These are phyloP conservation scores for Hirundichthys speculiger DNA, from an alignment of 2,113 vertebrate genomes.

Conservation along the genomic window DNA sequence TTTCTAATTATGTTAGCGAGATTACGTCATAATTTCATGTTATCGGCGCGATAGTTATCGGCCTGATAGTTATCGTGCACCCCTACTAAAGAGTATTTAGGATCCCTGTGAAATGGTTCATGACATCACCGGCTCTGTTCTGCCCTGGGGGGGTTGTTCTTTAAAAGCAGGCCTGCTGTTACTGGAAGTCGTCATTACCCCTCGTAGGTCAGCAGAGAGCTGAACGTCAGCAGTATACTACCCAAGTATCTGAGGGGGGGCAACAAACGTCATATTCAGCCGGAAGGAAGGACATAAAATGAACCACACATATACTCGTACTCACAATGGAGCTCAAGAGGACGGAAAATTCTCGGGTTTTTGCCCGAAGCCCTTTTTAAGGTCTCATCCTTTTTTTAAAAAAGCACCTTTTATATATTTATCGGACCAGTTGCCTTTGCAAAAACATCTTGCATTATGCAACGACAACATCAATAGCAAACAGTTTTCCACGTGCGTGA, in stretches of 20 bases:
- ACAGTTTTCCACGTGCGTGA: neutral
- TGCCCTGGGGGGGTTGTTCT: conserved; percentile 43
- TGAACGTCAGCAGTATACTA: conserved; percentile 45
- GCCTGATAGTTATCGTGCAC: no score
- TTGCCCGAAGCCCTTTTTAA: neutral
- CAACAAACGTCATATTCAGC: conserved; percentile 43
- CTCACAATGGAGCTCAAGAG: conserved; percentile 33
- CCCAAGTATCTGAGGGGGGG: conserved; percentile 29
- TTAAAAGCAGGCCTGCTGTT: conserved; percentile 55
- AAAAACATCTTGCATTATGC: conserved; percentile 1
- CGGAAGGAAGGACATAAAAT: conserved; percentile 34
- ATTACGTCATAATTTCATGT: no score
- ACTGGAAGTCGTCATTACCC: conserved; percentile 61
- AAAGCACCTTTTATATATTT: neutral
- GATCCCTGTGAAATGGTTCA: conserved; percentile 43
- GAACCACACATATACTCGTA: neutral
- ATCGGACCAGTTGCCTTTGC: neutral
- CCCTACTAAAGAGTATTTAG: conserved; percentile 8
- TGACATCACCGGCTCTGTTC: conserved; percentile 34
- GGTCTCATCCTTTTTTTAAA: neutral
- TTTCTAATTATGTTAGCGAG: no score
- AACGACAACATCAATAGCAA: neutral
- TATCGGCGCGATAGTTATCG: no score
- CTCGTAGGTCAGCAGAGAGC: conserved; percentile 59
- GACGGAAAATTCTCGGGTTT: neutral